Evolutionary conservation across 2,797 vertebrate species (phyloP).

Genomic region (Oreochromis grahami): DNA sequence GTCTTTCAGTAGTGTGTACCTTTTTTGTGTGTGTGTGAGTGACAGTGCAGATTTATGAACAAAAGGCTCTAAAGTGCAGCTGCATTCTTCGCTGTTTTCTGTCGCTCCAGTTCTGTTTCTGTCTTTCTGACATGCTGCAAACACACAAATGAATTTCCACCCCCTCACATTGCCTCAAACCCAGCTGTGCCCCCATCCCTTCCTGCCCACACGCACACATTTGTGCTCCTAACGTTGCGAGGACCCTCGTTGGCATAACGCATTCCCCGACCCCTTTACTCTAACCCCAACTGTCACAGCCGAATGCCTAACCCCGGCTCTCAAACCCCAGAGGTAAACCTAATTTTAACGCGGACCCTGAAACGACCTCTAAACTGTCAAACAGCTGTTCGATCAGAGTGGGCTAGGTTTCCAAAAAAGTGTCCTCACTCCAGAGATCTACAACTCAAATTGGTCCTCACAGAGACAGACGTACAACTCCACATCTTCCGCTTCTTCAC

Average conservation of each 20-base stretch:
- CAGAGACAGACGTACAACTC: not conserved
- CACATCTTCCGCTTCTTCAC: not conserved
- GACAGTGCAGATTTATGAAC: constrained; percentile 48
- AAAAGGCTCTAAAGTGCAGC: constrained; percentile 19
- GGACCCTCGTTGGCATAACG: not conserved
- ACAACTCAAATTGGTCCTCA: not conserved
- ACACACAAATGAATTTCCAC: constrained; percentile 60
- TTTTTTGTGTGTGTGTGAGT: not conserved
- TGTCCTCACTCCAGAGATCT: not conserved
- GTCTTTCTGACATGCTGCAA: constrained; percentile 38
- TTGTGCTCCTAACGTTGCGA: not conserved
- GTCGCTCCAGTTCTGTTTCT: constrained; percentile 29
- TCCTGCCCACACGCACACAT: constrained; percentile 29
- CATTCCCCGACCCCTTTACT: not conserved
- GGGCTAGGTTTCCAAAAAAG: not conserved
- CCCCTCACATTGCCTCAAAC: constrained; percentile 64
- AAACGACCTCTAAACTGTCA: not conserved
- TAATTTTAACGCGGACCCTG: not conserved
- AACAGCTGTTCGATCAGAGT: not conserved
- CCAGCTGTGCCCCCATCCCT: constrained; percentile 64
- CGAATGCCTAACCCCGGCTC: not conserved
- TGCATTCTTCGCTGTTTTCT: constrained; percentile 19
- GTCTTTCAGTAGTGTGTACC: constrained; percentile 43
- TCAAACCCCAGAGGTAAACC: not conserved
- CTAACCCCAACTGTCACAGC: not conserved